Evolutionary conservation across 2,888 invertebrate species (phyloP), one percentile per base, ranked within the genome.

Genomic region (Nemotelus nigrinus): DNA sequence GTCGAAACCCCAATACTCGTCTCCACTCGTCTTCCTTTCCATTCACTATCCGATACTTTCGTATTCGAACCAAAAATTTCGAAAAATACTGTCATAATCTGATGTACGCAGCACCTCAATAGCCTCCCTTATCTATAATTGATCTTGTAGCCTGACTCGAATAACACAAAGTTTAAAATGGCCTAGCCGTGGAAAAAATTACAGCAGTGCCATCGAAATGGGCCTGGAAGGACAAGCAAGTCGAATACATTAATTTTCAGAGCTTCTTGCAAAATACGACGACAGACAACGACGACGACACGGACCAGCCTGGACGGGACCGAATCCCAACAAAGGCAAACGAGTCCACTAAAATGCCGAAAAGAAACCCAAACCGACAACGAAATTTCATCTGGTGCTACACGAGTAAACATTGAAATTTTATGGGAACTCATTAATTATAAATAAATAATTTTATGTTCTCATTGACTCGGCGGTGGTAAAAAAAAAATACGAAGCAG

Each of bases 401-500:
- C 60, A 58, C 39, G 74, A 74, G 48, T 74, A 58, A 65, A 76
- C 76, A 76, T 76, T 76, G 76, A 76, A 76, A 55, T 76, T 76
- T 76, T 76, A 76, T 53, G 76, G 47, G 76, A 53, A 76, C 60
- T 76, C 76, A 76, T 76, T 76, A 76, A 76, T 76, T 76, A 76
- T 76, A 76, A 76, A 76, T 76, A 76, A 76, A 76, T 76, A 76
- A 76, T 76, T 76, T 76, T 65, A 76, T 76, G 65, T 53, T 55
- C 76, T 55, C 53, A 53, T 72, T 74, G 74, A 50, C 74, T 60
- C 63, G 55, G 53, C 55, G 67, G 48, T 68, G 43, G 70, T 43
- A 63, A 63, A 43, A 25, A 43, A 25, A 25, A 25, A 25, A 25
- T 25, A 25, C 25, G 25, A 25, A 25, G 25, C 25, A 25, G 25